Conservation (phyloP, 2,888 invertebrate genomes). For the Mactromeris polynyma region DNA sequence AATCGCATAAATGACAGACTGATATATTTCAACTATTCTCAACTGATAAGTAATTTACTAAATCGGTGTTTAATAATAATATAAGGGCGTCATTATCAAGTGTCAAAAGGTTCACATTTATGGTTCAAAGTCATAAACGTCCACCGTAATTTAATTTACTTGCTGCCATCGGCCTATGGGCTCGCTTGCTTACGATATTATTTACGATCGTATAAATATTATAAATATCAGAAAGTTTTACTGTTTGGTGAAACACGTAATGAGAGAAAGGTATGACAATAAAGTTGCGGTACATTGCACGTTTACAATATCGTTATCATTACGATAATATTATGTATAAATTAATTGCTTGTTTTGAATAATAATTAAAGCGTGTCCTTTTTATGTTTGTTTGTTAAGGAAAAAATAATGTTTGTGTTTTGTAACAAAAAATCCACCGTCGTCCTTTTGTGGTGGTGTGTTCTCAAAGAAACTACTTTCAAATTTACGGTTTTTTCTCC, state of each 20-base stretch:
- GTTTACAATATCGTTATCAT: neutral
- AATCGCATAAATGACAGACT: neutral
- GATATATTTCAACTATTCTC: neutral
- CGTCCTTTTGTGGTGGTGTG: no score
- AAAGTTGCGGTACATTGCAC: neutral
- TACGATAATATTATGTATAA: neutral
- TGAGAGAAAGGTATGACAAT: neutral
- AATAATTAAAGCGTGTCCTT: neutral
- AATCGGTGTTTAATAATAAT: constrained; percentile 4
- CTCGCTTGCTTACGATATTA: neutral
- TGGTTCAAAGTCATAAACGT: neutral
- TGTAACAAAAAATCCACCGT: no score
- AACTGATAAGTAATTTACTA: neutral
- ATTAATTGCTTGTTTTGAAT: neutral
- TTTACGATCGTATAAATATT: neutral
- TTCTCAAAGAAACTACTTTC: no score
- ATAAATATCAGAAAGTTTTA: neutral
- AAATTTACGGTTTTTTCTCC: no score
- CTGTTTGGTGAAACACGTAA: neutral
- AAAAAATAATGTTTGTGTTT: neutral
- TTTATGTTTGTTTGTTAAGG: neutral
- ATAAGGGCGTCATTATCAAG: constrained; percentile 1
- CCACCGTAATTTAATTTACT: neutral
- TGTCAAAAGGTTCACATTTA: neutral
- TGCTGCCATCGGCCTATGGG: neutral